phyloP scores from a whole-genome alignment of 2,113 vertebrate species.

The Bufo bufo region DNA sequence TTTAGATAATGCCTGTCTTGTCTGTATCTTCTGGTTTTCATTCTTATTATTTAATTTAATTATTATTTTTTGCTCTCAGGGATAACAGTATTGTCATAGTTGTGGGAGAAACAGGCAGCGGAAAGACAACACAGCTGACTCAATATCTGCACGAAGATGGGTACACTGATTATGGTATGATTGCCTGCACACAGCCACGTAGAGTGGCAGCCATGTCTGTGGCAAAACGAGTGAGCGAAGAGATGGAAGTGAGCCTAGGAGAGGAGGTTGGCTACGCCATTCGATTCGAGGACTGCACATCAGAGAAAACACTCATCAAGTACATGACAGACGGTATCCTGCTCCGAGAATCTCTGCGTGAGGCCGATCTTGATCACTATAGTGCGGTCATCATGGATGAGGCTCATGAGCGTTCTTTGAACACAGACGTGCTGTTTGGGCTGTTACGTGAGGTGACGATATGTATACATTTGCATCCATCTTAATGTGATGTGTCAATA shows the following conservation, averaged over 20 bases:
- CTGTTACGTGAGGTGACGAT: slow-evolving; percentile 87
- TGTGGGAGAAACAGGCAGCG: slow-evolving; percentile 96
- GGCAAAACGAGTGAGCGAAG: slow-evolving; percentile 96
- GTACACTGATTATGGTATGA: slow-evolving; percentile 96
- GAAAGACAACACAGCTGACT: slow-evolving; percentile 97
- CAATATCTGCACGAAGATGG: slow-evolving; percentile 97
- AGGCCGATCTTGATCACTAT: slow-evolving; percentile 96
- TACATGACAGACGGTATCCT: slow-evolving; percentile 99
- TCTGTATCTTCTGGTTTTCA: background rate
- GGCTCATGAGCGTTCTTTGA: slow-evolving; percentile 94
- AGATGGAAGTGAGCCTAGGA: slow-evolving; percentile 88
- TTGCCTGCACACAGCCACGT: slow-evolving; percentile 95
- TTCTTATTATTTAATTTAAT: background rate
- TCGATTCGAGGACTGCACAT: slow-evolving; percentile 97
- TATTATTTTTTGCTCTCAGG: slow-evolving; percentile 66
- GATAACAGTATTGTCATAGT: slow-evolving; percentile 99
- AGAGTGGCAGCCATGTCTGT: slow-evolving; percentile 97
- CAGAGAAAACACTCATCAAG: slow-evolving; percentile 93
- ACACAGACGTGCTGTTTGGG: slow-evolving; percentile 97
- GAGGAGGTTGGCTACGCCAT: slow-evolving; percentile 98
- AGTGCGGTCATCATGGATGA: slow-evolving; percentile 99
- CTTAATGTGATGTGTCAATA: background rate
- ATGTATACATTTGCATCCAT: background rate
- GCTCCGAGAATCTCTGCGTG: slow-evolving; percentile 93
- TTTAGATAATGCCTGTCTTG: background rate